Evolutionary conservation across 2,113 vertebrate genomes (phyloP).

Genomic region (Bos taurus): ARS-UCD2.0 NC_037350.1:4730001-4730500

Average conservation of each 20-base stretch:
- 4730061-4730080: too few species aligned
- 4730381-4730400: not conserved
- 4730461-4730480: not conserved
- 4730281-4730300: not conserved
- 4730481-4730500: not conserved
- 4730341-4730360: not conserved
- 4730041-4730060: too few species aligned
- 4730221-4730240: not conserved
- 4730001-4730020: too few species aligned
- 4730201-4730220: too few species aligned
- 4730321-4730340: not conserved
- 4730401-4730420: not conserved
- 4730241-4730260: not conserved
- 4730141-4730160: too few species aligned
- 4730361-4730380: not conserved
- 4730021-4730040: too few species aligned
- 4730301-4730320: not conserved
- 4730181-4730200: too few species aligned
- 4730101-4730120: too few species aligned
- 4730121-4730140: too few species aligned
- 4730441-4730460: not conserved
- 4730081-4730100: too few species aligned
- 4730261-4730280: not conserved
- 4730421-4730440: not conserved
- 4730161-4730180: too few species aligned